A percentile compares a stretch with the other conserved stretches of the same genome.
phyloP scores from a whole-genome alignment of 2,113 vertebrate species.

The Microtus oregoni region DNA sequence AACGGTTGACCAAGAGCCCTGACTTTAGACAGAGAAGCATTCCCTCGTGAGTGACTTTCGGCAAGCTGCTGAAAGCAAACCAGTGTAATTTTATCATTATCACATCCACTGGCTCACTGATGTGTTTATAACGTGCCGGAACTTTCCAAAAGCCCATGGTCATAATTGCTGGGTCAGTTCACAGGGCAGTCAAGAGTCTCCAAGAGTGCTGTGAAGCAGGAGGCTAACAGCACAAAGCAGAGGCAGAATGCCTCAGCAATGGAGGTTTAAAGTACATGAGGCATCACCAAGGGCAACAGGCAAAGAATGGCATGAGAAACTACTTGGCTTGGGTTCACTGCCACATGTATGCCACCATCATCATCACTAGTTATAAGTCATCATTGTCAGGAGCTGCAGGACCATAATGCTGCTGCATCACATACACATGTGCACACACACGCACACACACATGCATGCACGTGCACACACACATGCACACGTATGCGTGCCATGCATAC shows the following conservation, averaged over 20 bases:
- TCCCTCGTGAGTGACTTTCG: slow-evolving; percentile 79
- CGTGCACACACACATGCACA: not conserved
- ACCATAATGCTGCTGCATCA: not conserved
- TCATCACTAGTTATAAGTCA: not conserved
- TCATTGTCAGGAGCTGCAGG: not conserved
- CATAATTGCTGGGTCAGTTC: slow-evolving; percentile 81
- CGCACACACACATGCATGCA: not conserved
- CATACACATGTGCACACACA: not conserved
- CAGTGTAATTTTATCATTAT: slow-evolving; percentile 83
- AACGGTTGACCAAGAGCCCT: not conserved
- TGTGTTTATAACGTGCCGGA: slow-evolving; percentile 81
- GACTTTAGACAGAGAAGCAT: not conserved
- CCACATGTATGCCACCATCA: not conserved
- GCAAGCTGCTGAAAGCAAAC: slow-evolving; percentile 78
- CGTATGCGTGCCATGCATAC: not conserved
- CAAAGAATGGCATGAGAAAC: not conserved
- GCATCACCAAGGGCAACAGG: not conserved
- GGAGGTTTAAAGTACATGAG: slow-evolving; percentile 41
- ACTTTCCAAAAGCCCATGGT: slow-evolving; percentile 76
- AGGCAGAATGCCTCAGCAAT: slow-evolving; percentile 54
- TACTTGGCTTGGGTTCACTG: slow-evolving; percentile 15
- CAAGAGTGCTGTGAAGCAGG: slow-evolving; percentile 66
- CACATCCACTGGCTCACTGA: slow-evolving; percentile 72
- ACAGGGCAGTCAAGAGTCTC: slow-evolving; percentile 76
- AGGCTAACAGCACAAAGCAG: slow-evolving; percentile 70